These are phyloP conservation scores for Acromyrmex heyeri DNA, from an alignment of 1,140 invertebrate genomes.

Conservation along the genomic window DNA sequence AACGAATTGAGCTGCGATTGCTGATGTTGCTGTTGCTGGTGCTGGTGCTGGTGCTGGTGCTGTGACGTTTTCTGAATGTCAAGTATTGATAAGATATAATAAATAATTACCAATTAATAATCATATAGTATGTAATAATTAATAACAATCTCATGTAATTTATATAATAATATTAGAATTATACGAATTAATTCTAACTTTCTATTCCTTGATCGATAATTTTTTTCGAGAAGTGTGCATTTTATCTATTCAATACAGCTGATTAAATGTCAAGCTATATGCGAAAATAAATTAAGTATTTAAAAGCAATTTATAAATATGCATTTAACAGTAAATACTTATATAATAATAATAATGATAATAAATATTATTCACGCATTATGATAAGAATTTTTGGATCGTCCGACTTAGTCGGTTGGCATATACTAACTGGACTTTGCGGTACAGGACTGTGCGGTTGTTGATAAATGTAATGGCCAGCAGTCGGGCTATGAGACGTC, in stretches of 20 bases:
- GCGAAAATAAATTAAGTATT: not conserved
- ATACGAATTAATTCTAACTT: not conserved
- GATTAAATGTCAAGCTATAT: not conserved
- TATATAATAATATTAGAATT: not conserved
- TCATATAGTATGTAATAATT: too few species aligned
- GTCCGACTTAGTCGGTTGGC: not conserved
- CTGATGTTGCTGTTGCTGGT: conserved; percentile 77
- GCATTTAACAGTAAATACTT: not conserved
- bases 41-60: conserved; percentile 2
- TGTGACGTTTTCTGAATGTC: conserved; percentile 82
- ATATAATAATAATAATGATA: too few species aligned
- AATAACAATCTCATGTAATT: not conserved
- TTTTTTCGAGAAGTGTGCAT: not conserved
- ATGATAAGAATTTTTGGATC: conserved; percentile 1
- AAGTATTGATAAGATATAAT: not conserved
- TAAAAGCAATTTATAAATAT: not conserved
- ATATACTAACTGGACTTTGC: conserved; percentile 85
- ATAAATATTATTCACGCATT: not conserved
- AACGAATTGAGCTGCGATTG: conserved; percentile 83
- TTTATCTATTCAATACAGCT: not conserved
- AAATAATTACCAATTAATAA: not conserved
- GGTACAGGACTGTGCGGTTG: conserved; percentile 84
- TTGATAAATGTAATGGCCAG: conserved; percentile 84
- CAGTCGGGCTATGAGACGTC: conserved; percentile 84
- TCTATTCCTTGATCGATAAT: not conserved